Conservation (phyloP, 2,113 vertebrate genomes). For the Poeciliopsis turrubarensis region DNA sequence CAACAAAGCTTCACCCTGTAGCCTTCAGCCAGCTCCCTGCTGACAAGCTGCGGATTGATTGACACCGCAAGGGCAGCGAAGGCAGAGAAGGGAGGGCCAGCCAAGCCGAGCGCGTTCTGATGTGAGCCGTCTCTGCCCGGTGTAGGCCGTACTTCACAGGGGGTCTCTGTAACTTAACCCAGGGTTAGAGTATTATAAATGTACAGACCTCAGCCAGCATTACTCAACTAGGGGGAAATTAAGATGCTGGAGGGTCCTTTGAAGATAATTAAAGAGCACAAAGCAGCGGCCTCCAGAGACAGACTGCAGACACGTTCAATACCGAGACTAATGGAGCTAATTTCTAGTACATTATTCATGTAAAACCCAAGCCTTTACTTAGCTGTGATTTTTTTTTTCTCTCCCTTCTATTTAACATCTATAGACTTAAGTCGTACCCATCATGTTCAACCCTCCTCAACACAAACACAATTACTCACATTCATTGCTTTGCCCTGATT, state of each 20-base stretch:
- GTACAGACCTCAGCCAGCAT: conserved; percentile 68
- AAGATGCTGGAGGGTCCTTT: conserved; percentile 80
- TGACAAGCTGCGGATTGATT: conserved; percentile 61
- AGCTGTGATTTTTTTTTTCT: conserved; percentile 24
- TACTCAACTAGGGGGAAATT: conserved; percentile 75
- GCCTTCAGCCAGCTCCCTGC: conserved; percentile 55
- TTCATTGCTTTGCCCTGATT: conserved; percentile 42
- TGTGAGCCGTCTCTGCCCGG: conserved; percentile 33
- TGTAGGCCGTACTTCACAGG: conserved; percentile 32
- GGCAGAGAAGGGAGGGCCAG: conserved; percentile 38
- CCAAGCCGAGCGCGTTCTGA: conserved; percentile 49
- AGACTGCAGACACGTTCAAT: conserved; percentile 76
- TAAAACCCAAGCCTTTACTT: conserved; percentile 74
- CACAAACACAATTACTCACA: conserved; percentile 32
- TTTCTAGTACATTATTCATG: conserved; percentile 82
- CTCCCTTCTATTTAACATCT: conserved; percentile 33
- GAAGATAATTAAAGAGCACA: conserved; percentile 83
- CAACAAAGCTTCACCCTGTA: conserved; percentile 70
- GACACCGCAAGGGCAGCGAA: conserved; percentile 40
- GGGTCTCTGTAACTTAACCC: conserved; percentile 44
- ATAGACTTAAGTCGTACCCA: conserved; percentile 24
- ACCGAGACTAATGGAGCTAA: conserved; percentile 80
- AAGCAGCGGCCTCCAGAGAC: conserved; percentile 77
- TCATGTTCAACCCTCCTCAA: not conserved
- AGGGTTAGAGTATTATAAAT: conserved; percentile 66